Evolutionary conservation across 1,140 invertebrate genomes (phyloP), one percentile per base, ranked within the genome.

Genomic region (Vollenhovia emeryi): DNA sequence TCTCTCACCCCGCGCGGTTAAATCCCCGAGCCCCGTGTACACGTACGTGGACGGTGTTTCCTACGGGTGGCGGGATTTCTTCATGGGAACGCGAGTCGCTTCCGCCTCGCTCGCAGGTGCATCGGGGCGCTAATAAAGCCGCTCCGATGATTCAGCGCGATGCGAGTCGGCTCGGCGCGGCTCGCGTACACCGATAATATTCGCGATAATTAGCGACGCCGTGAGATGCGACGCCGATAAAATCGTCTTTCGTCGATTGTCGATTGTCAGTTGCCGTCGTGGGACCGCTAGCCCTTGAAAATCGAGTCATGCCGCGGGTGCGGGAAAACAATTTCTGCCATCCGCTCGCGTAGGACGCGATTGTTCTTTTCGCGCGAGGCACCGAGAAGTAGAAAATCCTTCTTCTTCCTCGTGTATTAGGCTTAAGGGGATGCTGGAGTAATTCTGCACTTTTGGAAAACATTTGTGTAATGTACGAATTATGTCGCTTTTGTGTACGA

Each of bases 121-220:
- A 82, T 73, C 36, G 50, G 50, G 8, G 66, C 66, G 33, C 40
- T 82, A 71, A 82, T 82, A 73, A 82, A 82, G 66, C 78, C 78
- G 50, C 64, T 9, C 18, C 50, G 78, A 82, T 82, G 78, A 82
- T 82, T 82, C 78, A 82, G 78, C 78, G 66, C 18, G 43, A 82
- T 59, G 36, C 48, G 43, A 9, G 50, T 55, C 78, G 66, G 13
- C 33, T 21, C 68, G 68, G 73, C 55, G 27, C 55, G 55, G 55
- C 74, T 6, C 57, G 40, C 57, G 48, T n/a, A 30, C n/a, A 45
- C 60, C 60, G 74, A 85, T 79, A 85, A 85, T 85, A 64, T 85
- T 78, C 73, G 83, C 83, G 83, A 85, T 85, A 85, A 85, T 85
- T 85, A 85, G 83, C 74, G 60, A 80, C 60, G 60, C 73, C n/a